Conservation (phyloP, 1,140 invertebrate genomes). For the Myzus persicae region DNA sequence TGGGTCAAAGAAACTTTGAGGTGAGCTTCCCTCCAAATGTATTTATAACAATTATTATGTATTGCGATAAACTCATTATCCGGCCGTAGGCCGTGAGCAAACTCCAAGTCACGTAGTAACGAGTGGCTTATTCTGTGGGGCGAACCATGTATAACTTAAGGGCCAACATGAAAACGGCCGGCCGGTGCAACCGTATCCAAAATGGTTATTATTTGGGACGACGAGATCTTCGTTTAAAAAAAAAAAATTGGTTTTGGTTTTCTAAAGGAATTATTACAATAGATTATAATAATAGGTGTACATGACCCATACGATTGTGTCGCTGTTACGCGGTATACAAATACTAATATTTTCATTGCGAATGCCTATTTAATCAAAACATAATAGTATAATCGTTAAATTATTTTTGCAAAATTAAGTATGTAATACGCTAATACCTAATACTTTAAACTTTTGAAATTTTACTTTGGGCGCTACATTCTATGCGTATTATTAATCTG, state of each 20-base stretch:
- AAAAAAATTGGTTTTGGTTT: neutral
- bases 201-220: neutral
- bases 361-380: neutral
- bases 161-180: neutral
- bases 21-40: neutral
- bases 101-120: neutral
- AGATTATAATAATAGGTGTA: neutral
- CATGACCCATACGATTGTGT: neutral
- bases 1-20: neutral
- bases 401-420: too few species aligned
- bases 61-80: neutral
- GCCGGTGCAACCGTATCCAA: neutral
- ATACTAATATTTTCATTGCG: neutral
- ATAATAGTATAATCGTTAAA: neutral
- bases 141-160: neutral
- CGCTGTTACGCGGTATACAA: neutral
- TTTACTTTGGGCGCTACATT: neutral
- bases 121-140: neutral
- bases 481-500: too few species aligned
- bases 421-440: too few species aligned
- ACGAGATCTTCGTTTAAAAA: too few species aligned
- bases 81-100: neutral
- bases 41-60: conserved; percentile 1
- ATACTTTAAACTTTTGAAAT: neutral
- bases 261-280: neutral